Base-by-base conservation (phyloP, 2,113 vertebrate species). In the Albula glossodonta region DNA sequence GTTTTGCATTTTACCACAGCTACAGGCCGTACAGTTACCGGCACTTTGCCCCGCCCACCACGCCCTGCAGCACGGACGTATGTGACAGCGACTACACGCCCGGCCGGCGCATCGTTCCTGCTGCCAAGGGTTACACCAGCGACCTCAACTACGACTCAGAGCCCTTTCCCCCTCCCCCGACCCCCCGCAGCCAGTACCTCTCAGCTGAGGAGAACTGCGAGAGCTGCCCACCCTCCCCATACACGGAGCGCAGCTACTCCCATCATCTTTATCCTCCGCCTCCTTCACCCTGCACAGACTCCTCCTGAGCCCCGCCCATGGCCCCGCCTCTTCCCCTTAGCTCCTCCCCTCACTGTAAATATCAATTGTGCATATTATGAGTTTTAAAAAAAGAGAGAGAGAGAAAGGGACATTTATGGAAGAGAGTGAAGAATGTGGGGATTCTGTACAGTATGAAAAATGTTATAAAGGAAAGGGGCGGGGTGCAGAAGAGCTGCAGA, bases 111-210 rank as follows among this genome's bases (percentile, higher is more conserved):
- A 86, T 92, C 0, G 85, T 92, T 9, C 83, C 95, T 0, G 83
- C 89, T 0, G 92, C 94, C 85, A 98, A 98, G 93, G 97, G 98
- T 92, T 99, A 99, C 81, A 94, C 96, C 88, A 99, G 98, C 89
- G 98, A 99, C 93, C 94, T 98, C 91, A 99, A 99, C 95, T 99
- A 99, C 77, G 98, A 99, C 91, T 99, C 98, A 0, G 98, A 99
- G 93, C 98, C 98, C 1, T 97, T 98, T 90, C 98, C 98, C 0
- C 98, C 98, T 0, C 98, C 98, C 0, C 98, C 98, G 0, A 99
- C 98, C 0, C 98, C 98, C 0, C 97, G 98, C 88, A 99, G 97
- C 95, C 98, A 99, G 92, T 99, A 99, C 92, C 94, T 99, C 92
- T 99, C 98, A 0, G 98, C 98, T 0, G 98, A 99, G 94, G 98